A percentile compares a stretch with the other conserved stretches of the same genome.
phyloP scores from a whole-genome alignment of 2,113 vertebrate species.

The Toxotes jaculatrix region DNA sequence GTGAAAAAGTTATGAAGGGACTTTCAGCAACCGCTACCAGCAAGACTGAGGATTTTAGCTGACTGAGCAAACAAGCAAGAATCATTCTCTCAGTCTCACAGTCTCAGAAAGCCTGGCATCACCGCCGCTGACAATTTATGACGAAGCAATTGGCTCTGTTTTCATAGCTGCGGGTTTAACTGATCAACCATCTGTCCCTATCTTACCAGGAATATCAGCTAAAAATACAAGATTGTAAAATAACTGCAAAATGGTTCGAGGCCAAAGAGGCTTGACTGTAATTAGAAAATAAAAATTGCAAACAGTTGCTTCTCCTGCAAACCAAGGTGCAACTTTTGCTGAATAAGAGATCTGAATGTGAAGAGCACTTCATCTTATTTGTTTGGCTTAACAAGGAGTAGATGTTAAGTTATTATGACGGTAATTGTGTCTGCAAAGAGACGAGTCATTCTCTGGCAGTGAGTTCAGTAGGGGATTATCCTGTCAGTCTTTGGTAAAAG shows the following conservation, averaged over 20 bases:
- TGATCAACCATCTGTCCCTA: slow-evolving; percentile 31
- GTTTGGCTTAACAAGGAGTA: slow-evolving; percentile 2
- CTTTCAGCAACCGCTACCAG: slow-evolving; percentile 6
- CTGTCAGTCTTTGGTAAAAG: not conserved
- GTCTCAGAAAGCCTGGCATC: slow-evolving; percentile 18
- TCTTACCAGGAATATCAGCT: slow-evolving; percentile 18
- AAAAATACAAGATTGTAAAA: slow-evolving; percentile 27
- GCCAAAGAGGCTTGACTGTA: not conserved
- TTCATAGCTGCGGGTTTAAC: slow-evolving; percentile 11
- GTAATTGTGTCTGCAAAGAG: not conserved
- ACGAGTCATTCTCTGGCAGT: slow-evolving; percentile 7
- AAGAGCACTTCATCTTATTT: slow-evolving; percentile 7
- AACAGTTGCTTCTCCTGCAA: not conserved
- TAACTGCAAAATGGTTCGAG: not conserved
- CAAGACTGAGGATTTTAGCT: slow-evolving; percentile 40
- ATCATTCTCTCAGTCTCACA: slow-evolving; percentile 15
- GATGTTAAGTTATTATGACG: not conserved
- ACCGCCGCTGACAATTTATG: slow-evolving; percentile 33
- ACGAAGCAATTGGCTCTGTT: slow-evolving; percentile 37
- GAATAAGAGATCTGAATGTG: slow-evolving; percentile 3
- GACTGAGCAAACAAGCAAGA: slow-evolving; percentile 22
- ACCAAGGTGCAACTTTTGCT: not conserved
- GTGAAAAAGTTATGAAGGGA: slow-evolving; percentile 16
- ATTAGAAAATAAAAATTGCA: not conserved
- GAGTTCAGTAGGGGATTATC: slow-evolving; percentile 15